Evolutionary conservation across 2,888 invertebrate genomes (phyloP), one percentile per base, ranked within the genome.

Genomic region (Tortrix viridana): DNA sequence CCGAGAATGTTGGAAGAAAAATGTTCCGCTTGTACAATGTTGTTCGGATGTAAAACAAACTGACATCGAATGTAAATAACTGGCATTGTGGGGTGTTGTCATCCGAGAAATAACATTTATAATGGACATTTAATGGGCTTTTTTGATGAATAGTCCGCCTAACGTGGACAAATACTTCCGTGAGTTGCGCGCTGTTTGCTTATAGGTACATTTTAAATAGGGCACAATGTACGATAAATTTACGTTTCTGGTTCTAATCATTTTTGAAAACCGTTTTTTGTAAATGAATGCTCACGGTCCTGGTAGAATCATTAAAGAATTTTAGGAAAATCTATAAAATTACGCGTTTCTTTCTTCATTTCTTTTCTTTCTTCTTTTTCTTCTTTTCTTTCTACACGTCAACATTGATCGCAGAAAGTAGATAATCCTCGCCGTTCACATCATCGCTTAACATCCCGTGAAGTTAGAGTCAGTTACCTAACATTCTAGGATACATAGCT

Each of bases 1-100:
- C 83, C 73, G 75, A 81, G 85, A 78, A 88, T 85, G 84, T 80
- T 81, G 75, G 82, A 83, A 84, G 86, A 88, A 88, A 85, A 81
- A 86, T 88, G 86, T 84, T 88, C 83, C 84, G 82, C 82, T 84
- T 81, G 87, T 89, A 89, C 86, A 88, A 85, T 84, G 84, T 82
- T 87, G 85, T 89, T 88, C 81, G 85, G 85, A 87, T 88, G 89
- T 89, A 90, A 90, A 91, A 91, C 90, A 91, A 90, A 90, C 91
- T 92, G 89, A 90, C 91, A 87, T 86, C 84, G 85, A 89, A 90
- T 89, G 89, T 91, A 91, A 92, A 91, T 90, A 92, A 53, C 52
- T 37, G 63, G 86, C 86, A 88, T 92, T 91, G 89, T 91, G 79
- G 79, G 77, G 80, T 81, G 88, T 84, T 88, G 86, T 87, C 88